A percentile compares a stretch with the other conserved stretches of the same genome.
phyloP scores from a whole-genome alignment of 2,113 vertebrate genomes.

The Zonotrichia leucophrys region DNA sequence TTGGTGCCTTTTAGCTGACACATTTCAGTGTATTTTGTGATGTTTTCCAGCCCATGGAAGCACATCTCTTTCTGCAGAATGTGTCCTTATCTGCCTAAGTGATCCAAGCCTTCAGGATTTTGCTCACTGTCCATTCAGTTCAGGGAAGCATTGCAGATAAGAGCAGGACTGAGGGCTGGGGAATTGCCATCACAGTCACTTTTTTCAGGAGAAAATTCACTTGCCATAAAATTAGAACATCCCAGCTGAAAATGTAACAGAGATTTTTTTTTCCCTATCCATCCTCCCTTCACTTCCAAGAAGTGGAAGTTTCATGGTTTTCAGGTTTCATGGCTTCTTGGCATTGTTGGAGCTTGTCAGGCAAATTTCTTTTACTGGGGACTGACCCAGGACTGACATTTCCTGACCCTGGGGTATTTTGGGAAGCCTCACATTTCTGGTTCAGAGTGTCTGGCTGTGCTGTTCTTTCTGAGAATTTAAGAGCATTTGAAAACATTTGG shows the following conservation, averaged over 20 bases:
- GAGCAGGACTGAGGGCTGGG: background rate
- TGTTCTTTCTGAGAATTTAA: background rate
- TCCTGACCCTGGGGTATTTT: background rate
- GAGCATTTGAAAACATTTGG: background rate
- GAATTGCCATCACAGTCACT: background rate
- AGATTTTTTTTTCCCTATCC: background rate
- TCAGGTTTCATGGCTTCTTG: background rate
- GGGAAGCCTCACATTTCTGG: background rate
- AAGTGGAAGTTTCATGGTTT: background rate
- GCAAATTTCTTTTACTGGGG: background rate
- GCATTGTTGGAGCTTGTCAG: background rate
- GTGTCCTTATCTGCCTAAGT: background rate
- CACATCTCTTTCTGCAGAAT: background rate
- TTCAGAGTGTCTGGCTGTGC: background rate
- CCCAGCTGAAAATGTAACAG: background rate
- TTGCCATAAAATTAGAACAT: background rate
- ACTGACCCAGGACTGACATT: background rate
- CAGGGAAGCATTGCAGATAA: background rate
- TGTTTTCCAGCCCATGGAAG: background rate
- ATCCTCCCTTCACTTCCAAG: background rate
- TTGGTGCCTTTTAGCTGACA: background rate
- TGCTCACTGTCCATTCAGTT: background rate
- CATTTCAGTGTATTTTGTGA: background rate
- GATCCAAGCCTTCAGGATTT: constrained; percentile 1
- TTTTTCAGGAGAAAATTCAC: background rate